phyloP scores from a whole-genome alignment of 2,888 invertebrate genomes.

The Bugulina stolonifera region DNA sequence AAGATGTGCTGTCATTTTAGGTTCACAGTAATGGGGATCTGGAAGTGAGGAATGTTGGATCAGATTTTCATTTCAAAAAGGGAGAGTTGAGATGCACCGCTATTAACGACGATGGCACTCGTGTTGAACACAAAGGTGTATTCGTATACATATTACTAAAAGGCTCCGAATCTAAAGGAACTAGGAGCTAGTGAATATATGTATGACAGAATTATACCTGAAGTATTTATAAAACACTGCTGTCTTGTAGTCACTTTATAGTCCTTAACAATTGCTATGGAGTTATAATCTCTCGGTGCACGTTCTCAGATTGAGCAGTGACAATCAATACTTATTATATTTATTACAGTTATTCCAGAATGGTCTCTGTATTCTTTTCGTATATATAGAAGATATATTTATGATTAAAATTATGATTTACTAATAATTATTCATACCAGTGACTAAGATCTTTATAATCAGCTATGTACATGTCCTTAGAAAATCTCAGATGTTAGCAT shows the following conservation, averaged over 20 bases:
- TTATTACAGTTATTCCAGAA: no score
- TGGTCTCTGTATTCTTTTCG: not conserved
- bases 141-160: not conserved
- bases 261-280: not conserved
- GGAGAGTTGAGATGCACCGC: not conserved
- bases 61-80: not conserved
- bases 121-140: not conserved
- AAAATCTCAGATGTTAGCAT: conserved; percentile 11
- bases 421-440: conserved; percentile 1
- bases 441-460: not conserved
- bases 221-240: not conserved
- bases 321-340: not conserved
- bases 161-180: no score
- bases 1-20: not conserved
- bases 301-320: not conserved
- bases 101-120: not conserved
- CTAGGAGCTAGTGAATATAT: no score
- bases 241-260: not conserved
- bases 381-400: not conserved
- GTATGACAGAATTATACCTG: no score
- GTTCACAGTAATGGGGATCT: conserved; percentile 18
- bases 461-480: not conserved
- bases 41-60: not conserved
- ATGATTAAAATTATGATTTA: no score
- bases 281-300: conserved; percentile 25